Evolutionary conservation across 2,888 invertebrate genomes (phyloP).

Genomic region (Coleophora flavipennella): DNA sequence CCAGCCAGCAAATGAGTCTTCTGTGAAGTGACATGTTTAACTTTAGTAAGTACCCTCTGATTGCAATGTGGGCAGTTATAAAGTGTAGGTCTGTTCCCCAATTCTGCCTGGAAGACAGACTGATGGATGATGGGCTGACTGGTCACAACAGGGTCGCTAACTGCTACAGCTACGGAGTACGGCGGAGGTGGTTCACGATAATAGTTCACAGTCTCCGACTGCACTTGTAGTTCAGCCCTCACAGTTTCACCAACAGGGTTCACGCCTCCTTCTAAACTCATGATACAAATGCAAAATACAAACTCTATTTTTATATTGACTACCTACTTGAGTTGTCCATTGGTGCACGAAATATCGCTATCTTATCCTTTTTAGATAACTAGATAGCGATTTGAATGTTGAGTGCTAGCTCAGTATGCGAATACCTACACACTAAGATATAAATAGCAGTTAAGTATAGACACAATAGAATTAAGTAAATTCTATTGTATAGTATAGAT

Average conservation of each 20-base stretch:
- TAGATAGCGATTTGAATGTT: too few relatives aligned
- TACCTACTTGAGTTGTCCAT: slow-evolving; percentile 8
- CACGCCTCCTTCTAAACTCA: slow-evolving; percentile 18
- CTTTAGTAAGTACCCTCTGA: slow-evolving; percentile 43
- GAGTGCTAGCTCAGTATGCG: too few relatives aligned
- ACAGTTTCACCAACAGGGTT: slow-evolving; percentile 20
- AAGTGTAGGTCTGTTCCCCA: slow-evolving; percentile 37
- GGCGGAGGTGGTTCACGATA: slow-evolving; percentile 48
- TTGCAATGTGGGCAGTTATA: slow-evolving; percentile 46
- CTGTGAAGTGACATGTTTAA: slow-evolving; percentile 45
- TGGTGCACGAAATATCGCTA: slow-evolving; percentile 16
- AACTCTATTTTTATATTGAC: slow-evolving; percentile 22
- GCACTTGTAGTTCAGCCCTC: slow-evolving; percentile 21
- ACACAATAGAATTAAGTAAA: too few relatives aligned
- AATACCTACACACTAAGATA: too few relatives aligned
- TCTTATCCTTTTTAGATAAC: slow-evolving; percentile 39
- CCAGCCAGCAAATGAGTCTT: slow-evolving; percentile 60
- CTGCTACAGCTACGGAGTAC: slow-evolving; percentile 23
- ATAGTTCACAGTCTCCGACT: slow-evolving; percentile 20
- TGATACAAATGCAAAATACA: background rate
- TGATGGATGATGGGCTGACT: slow-evolving; percentile 33
- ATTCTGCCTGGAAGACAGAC: slow-evolving; percentile 37
- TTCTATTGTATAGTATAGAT: too few relatives aligned
- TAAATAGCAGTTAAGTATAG: too few relatives aligned
- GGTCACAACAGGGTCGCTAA: slow-evolving; percentile 14